Base-by-base conservation (phyloP, 2,888 invertebrate genomes). In the Spisula solida region DNA sequence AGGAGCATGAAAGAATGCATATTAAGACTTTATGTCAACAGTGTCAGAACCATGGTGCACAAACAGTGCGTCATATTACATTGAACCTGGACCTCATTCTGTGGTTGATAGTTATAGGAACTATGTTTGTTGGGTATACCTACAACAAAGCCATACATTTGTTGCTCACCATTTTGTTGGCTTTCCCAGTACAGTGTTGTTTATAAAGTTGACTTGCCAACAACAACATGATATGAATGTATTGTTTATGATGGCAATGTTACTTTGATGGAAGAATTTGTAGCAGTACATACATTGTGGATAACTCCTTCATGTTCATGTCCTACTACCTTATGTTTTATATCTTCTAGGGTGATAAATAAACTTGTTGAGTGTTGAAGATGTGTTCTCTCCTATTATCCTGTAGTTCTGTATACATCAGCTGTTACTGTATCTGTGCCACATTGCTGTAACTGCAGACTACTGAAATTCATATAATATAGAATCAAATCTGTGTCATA, bases 231-330 rank as follows among this genome's bases (percentile, higher is more conserved):
- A 8, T 66, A 5, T 66, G 60, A 66, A 66, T 66, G 60, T 66
- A 25, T 66, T 66, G 60, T 66, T 66, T 66, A 66, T 66, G 60
- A 66, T 66, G n/a, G 60, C 25, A 66, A 25, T 66, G 60, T 66
- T 66, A 25, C 60, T 66, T 66, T 66, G 60, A 66, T 25, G 60
- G 12, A 25, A n/a, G n/a, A 66, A 66, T 5, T 18, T 51, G 51
- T 51, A 51, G 51, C 5, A 2, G 20, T 10, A 66, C 25, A 66
- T 66, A 66, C 1, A 25, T 25, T n/a, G 10, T 2, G 60, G 60
- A 25, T 66, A 66, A 25, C 60, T 66, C 60, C 25, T 25, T 25
- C 60, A 66, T 66, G 60, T 66, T 66, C 6, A n/a, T 4, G 12
- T 51, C 51, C 12, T 5, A 16, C 41, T 16, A 51, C 60, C 60